phyloP scores from a whole-genome alignment of 2,888 invertebrate species.

The Morpho deidamia region DNA sequence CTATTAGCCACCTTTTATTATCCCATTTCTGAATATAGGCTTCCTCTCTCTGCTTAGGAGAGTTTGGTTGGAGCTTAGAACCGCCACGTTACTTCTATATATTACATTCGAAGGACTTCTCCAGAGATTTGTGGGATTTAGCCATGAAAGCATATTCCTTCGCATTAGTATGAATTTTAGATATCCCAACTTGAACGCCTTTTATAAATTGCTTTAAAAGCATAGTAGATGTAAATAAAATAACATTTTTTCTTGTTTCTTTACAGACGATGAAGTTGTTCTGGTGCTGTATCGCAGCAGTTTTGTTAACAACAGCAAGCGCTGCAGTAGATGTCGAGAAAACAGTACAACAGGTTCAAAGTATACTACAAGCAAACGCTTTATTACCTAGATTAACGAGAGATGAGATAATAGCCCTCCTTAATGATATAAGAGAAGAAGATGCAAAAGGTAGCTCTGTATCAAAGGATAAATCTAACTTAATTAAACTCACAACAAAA shows the following conservation, averaged over 20 bases:
- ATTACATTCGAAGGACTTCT: too few relatives aligned
- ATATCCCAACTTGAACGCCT: too few relatives aligned
- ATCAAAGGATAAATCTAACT: constrained; percentile 37
- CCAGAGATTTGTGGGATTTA: too few relatives aligned
- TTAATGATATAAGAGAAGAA: constrained; percentile 81
- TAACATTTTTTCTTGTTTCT: neutral
- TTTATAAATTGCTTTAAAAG: too few relatives aligned
- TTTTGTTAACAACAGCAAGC: constrained; percentile 35
- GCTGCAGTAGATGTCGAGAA: constrained; percentile 73
- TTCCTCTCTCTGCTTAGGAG: too few relatives aligned
- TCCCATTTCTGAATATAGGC: too few relatives aligned
- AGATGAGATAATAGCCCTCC: constrained; percentile 81
- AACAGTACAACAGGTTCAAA: constrained; percentile 83
- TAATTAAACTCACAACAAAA: constrained; percentile 29
- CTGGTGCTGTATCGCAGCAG: constrained; percentile 45
- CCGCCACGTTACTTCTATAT: too few relatives aligned
- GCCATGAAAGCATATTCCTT: too few relatives aligned
- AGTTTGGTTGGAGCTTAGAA: too few relatives aligned
- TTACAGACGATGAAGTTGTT: constrained; percentile 63
- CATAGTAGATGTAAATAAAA: too few relatives aligned
- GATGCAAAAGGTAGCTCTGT: constrained; percentile 54
- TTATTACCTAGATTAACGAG: constrained; percentile 81
- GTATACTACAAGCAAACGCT: constrained; percentile 78
- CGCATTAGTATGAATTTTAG: too few relatives aligned
- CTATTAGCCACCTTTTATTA: too few relatives aligned